Conservation (phyloP, 2,113 vertebrate genomes). For the Rhinoptilus africanus region DNA sequence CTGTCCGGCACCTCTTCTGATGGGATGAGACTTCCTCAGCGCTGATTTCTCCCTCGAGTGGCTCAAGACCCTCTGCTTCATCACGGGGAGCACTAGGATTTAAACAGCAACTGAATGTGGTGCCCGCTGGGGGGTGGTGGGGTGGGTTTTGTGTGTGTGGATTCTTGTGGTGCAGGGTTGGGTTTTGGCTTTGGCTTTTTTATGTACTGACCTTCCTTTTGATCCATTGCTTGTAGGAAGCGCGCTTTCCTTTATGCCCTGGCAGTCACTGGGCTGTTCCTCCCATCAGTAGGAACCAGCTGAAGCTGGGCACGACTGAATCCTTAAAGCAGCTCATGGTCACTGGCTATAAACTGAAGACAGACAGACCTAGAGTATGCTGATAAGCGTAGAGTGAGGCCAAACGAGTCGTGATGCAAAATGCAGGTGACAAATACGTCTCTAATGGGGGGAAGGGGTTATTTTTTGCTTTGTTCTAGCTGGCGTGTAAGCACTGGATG, state of each 20-base stretch:
- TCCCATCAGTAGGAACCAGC: background rate
- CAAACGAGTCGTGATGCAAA: background rate
- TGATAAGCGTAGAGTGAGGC: background rate
- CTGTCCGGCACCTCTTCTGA: background rate
- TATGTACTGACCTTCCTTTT: background rate
- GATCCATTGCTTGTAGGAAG: background rate
- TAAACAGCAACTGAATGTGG: background rate
- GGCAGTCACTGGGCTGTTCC: background rate
- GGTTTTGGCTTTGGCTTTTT: background rate
- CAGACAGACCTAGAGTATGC: background rate
- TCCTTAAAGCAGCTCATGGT: background rate
- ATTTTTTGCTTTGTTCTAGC: no score
- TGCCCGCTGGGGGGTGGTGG: background rate
- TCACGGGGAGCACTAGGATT: background rate
- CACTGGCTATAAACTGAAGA: background rate
- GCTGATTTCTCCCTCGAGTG: background rate
- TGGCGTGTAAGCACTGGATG: background rate
- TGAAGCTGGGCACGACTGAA: background rate
- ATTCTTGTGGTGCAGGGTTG: no score
- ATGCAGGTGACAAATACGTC: background rate
- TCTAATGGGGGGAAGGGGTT: background rate
- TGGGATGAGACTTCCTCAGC: background rate
- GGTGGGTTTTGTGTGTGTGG: accelerated
- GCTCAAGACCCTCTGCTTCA: background rate
- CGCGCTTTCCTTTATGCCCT: background rate